Evolutionary conservation across 2,888 invertebrate species (phyloP).

Genomic region (Bimastos eiseni): DNA sequence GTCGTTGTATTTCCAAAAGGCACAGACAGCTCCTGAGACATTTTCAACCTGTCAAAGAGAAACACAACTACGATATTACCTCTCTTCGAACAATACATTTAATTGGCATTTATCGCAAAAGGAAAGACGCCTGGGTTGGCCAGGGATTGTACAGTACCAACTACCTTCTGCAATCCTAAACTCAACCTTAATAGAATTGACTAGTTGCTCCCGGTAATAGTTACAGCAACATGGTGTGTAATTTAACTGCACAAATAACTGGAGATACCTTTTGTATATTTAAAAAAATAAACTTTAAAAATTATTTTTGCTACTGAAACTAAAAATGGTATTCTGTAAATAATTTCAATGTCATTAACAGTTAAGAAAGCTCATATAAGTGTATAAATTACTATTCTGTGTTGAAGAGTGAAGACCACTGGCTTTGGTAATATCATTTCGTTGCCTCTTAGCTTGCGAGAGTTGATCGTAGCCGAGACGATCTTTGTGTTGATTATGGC

Average conservation of each 20-base stretch:
- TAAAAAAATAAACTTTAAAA: not conserved
- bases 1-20: conserved; percentile 48
- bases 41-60: conserved; percentile 38
- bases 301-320: not conserved
- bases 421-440: conserved; percentile 66
- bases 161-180: not conserved
- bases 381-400: conserved; percentile 61
- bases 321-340: not conserved
- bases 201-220: too few species aligned
- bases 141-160: not conserved
- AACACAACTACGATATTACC: not conserved
- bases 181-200: not conserved
- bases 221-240: not conserved
- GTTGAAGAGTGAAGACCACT: conserved; percentile 79
- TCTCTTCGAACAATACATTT: not conserved
- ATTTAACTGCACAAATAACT: not conserved
- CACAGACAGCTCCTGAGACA: conserved; percentile 47
- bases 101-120: not conserved
- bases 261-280: not conserved
- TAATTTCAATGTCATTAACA: not conserved
- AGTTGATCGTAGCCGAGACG: conserved; percentile 53
- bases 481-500: conserved; percentile 51
- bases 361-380: not conserved
- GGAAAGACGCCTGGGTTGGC: not conserved
- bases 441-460: conserved; percentile 27